phyloP scores from a whole-genome alignment of 92 coral and sea anemone species.

The Zoanthus solanderi region DNA sequence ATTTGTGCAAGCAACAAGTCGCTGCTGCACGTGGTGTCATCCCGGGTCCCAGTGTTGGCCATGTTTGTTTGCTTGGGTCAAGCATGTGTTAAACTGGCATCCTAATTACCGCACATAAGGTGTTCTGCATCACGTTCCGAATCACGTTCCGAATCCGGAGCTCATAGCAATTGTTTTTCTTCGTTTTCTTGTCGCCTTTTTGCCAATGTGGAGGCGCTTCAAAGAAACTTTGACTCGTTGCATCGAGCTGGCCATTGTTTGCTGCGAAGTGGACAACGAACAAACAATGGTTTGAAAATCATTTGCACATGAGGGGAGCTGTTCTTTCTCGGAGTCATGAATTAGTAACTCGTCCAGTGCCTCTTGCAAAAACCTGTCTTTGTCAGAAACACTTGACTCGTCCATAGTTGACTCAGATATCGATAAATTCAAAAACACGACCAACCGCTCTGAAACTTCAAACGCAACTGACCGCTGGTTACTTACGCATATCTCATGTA shows the following conservation, averaged over 20 bases:
- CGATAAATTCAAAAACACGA: neutral
- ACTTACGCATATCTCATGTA: too few relatives aligned
- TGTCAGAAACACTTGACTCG: neutral
- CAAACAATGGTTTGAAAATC: conserved; percentile 11
- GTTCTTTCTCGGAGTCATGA: conserved; percentile 17
- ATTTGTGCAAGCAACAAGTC: conserved; percentile 6
- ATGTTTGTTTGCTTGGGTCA: conserved; percentile 28
- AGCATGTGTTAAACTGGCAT: conserved; percentile 25
- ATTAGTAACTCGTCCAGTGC: conserved; percentile 11
- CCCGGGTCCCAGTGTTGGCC: neutral
- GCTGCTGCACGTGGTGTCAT: conserved; percentile 19
- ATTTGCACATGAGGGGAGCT: conserved; percentile 3
- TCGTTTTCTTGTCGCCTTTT: conserved; percentile 4
- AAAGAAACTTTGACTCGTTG: conserved; percentile 12
- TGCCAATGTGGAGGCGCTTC: neutral
- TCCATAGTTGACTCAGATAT: neutral
- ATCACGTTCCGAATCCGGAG: neutral
- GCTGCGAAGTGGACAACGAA: conserved; percentile 18
- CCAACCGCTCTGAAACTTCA: neutral
- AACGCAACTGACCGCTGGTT: too few relatives aligned
- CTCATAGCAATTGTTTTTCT: conserved; percentile 11
- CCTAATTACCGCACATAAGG: conserved; percentile 15
- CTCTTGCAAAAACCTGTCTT: neutral
- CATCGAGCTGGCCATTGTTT: conserved; percentile 25
- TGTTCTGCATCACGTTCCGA: conserved; percentile 10